Base-by-base conservation (phyloP, 1,140 invertebrate genomes). In the Zaprionus tsacasi region DNA sequence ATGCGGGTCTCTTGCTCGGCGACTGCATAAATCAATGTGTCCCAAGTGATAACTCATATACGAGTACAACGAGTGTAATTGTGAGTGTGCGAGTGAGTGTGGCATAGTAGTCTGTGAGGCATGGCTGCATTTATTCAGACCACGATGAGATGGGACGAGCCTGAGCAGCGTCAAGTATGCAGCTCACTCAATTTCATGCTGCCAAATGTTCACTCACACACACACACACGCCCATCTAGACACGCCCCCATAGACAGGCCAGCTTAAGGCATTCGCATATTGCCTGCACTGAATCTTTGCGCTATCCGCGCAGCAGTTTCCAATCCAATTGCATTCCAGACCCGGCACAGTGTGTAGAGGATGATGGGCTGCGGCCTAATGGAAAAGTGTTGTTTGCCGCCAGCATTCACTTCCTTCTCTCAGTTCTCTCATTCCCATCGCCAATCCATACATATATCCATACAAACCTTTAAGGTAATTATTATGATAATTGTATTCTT, bases 21-120 rank as follows among this genome's bases (percentile, higher is more conserved):
- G 74, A 87, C 85, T 87, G 83, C 81, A 89, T 88, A 89, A 89
- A 89, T 88, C 83, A 88, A 78, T 81, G 78, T 85, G 85, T 75
- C 68, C 64, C 57, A 72, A 75, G 82, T 81, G 85, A 88, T 88
- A 89, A 89, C 78, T 88, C 83, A 88, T 89, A 69, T 76, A 21
- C 21, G n/a, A n/a, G 25, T 4, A 30, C 27, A 30, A 71, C 63
- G 60, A 70, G 45, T 21, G 21, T 17, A 6, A 25, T 5, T 21
- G 45, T 25, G 45, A 50, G 45, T 50, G 21, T 50, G 43, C 11
- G 45, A 50, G 17, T 50, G 21, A 21, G 43, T 48, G 11, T 3
- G 45, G 38, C 27, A n/a, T 7, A 15, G 6, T 43, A 43, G 10
- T 25, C 17, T 12, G 27, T n/a, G n/a, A 70, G 38, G 33, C 38